A percentile compares a stretch with the other conserved stretches of the same genome.
phyloP scores from a whole-genome alignment of 2,888 invertebrate genomes.

The Odontocerum albicorne region DNA sequence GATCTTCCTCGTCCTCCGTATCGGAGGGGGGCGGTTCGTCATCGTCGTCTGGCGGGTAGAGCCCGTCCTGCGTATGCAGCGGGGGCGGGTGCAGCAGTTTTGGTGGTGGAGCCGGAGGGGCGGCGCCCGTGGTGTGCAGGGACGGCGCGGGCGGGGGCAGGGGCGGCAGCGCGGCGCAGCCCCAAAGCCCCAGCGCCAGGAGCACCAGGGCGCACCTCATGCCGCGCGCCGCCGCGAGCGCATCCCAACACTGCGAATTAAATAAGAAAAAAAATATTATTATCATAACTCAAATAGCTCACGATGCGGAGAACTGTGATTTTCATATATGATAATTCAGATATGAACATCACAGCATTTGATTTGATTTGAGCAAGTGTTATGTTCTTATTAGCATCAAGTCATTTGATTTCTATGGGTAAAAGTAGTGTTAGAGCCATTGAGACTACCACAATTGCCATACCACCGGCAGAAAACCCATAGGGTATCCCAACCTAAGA shows the following conservation, averaged over 20 bases:
- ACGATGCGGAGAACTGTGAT: too few species aligned
- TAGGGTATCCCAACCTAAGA: too few species aligned
- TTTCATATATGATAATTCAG: too few species aligned
- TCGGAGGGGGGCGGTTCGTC: constrained; percentile 43
- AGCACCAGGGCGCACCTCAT: constrained; percentile 27
- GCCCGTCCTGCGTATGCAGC: constrained; percentile 3
- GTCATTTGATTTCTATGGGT: too few species aligned
- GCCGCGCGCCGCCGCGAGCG: constrained; percentile 17
- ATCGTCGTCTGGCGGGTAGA: constrained; percentile 39
- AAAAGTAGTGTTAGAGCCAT: too few species aligned
- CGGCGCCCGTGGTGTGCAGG: constrained; percentile 35
- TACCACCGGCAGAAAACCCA: too few species aligned
- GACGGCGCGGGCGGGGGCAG: constrained; percentile 28
- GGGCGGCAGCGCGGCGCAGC: constrained; percentile 42
- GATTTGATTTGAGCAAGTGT: too few species aligned
- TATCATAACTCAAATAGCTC: too few species aligned
- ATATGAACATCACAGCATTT: too few species aligned
- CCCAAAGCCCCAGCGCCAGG: constrained; percentile 41
- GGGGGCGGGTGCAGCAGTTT: neutral
- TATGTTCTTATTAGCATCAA: too few species aligned
- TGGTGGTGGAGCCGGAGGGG: neutral
- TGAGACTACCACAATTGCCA: too few species aligned
- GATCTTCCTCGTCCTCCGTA: constrained; percentile 52
- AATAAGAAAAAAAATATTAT: too few species aligned
- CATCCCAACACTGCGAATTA: constrained; percentile 19